Conservation (phyloP, 2,113 vertebrate species). For the Lampris megalopsis region DNA sequence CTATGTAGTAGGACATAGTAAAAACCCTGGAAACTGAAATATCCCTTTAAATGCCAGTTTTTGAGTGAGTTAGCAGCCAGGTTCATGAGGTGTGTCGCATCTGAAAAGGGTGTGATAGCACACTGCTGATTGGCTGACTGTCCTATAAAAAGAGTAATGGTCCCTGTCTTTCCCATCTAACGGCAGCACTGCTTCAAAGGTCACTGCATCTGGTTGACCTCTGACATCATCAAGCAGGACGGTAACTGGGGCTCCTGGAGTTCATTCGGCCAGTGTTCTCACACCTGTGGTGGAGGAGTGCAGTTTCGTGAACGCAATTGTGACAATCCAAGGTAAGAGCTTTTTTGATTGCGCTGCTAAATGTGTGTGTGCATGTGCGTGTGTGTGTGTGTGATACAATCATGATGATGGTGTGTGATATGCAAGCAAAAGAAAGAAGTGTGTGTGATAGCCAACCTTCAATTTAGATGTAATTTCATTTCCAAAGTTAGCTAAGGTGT, state of each 20-base stretch:
- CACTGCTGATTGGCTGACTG: not conserved
- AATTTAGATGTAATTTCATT: no score
- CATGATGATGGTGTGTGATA: not conserved
- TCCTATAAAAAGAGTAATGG: not conserved
- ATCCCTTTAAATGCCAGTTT: no score
- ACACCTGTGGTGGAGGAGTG: slow-evolving; percentile 92
- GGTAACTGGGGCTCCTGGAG: slow-evolving; percentile 98
- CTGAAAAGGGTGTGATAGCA: no score
- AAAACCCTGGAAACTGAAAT: no score
- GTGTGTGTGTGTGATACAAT: not conserved
- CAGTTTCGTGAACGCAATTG: slow-evolving; percentile 93
- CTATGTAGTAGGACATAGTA: no score
- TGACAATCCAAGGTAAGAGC: slow-evolving; percentile 92
- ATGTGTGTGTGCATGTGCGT: not conserved
- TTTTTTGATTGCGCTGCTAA: not conserved
- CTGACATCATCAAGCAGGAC: slow-evolving; percentile 94
- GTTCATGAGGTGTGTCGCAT: no score
- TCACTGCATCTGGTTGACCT: slow-evolving; percentile 96
- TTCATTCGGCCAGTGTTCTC: slow-evolving; percentile 94
- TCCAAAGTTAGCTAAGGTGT: not conserved
- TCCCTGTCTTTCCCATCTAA: slow-evolving; percentile 23
- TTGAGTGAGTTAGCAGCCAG: no score
- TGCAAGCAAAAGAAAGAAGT: not conserved
- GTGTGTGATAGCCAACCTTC: not conserved
- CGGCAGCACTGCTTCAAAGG: slow-evolving; percentile 97